Conservation (phyloP, 2,888 invertebrate genomes). For the Malthinus seriepunctatus region DNA sequence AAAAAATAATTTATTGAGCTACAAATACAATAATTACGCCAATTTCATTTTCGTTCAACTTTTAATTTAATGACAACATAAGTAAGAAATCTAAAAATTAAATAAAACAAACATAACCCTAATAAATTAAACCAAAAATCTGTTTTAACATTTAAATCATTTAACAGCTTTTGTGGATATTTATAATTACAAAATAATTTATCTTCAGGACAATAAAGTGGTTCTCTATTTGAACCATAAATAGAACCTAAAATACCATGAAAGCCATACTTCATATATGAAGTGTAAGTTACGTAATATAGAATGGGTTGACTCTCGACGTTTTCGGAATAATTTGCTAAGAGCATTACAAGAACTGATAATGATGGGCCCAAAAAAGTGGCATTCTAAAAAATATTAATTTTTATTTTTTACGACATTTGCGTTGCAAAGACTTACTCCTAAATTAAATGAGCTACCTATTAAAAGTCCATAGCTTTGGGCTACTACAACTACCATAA, state of each 20-base stretch:
- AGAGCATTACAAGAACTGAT: constrained; percentile 94
- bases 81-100: constrained; percentile 12
- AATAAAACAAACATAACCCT: constrained; percentile 7
- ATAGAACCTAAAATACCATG: constrained; percentile 86
- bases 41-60: not conserved
- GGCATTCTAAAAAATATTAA: constrained; percentile 71
- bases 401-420: not conserved
- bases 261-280: constrained; percentile 72
- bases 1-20: too few species aligned
- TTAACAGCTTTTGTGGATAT: constrained; percentile 75
- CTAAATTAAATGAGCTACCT: constrained; percentile 84
- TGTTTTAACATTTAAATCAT: constrained; percentile 66
- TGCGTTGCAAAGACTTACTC: constrained; percentile 63
- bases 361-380: constrained; percentile 93
- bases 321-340: constrained; percentile 94
- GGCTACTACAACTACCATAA: constrained; percentile 84
- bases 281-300: constrained; percentile 89
- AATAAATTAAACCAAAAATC: constrained; percentile 17
- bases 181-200: constrained; percentile 79
- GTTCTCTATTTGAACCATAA: constrained; percentile 79
- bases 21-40: too few species aligned
- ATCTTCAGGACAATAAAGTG: constrained; percentile 69
- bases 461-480: constrained; percentile 92
- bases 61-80: constrained; percentile 14
- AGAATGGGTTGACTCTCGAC: constrained; percentile 83